These are phyloP conservation scores for Syrmaticus mikado DNA, from an alignment of 2,113 vertebrate species.

Conservation along the genomic window DNA sequence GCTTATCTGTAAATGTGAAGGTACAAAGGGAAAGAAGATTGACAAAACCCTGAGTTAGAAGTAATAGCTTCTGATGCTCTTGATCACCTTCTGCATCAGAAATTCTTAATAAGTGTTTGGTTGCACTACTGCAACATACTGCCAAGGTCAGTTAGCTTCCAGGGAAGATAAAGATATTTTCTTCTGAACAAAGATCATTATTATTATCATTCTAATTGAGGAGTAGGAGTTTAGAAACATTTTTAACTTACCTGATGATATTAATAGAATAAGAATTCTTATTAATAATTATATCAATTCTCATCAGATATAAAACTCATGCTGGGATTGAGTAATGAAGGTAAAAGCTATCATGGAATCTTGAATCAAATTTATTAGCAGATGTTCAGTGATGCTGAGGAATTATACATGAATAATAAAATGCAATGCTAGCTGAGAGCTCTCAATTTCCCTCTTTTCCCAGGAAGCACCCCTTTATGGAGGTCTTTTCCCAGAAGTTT, in stretches of 20 bases:
- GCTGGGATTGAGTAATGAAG: constrained; percentile 68
- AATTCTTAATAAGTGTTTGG: constrained; percentile 39
- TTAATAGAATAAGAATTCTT: constrained; percentile 70
- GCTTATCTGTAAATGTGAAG: constrained; percentile 38
- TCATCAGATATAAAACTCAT: constrained; percentile 65
- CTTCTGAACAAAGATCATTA: constrained; percentile 52
- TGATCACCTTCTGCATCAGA: constrained; percentile 70
- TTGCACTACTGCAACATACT: constrained; percentile 43
- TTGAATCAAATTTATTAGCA: constrained; percentile 77
- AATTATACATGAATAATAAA: constrained; percentile 72
- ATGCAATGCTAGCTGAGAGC: constrained; percentile 42
- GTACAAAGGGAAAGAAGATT: constrained; percentile 61
- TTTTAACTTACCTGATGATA: constrained; percentile 68
- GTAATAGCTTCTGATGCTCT: constrained; percentile 68
- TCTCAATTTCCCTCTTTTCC: constrained; percentile 56
- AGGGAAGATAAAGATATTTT: constrained; percentile 38
- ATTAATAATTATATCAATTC: constrained; percentile 66
- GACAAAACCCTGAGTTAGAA: constrained; percentile 61
- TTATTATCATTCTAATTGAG: neutral
- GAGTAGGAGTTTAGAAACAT: constrained; percentile 29
- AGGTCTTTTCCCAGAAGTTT: constrained; percentile 58
- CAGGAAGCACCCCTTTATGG: constrained; percentile 62
- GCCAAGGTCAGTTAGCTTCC: constrained; percentile 75
- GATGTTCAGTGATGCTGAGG: constrained; percentile 71
- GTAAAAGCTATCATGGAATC: constrained; percentile 65